phyloP scores from a whole-genome alignment of 2,797 vertebrate species.

The Channa striata region DNA sequence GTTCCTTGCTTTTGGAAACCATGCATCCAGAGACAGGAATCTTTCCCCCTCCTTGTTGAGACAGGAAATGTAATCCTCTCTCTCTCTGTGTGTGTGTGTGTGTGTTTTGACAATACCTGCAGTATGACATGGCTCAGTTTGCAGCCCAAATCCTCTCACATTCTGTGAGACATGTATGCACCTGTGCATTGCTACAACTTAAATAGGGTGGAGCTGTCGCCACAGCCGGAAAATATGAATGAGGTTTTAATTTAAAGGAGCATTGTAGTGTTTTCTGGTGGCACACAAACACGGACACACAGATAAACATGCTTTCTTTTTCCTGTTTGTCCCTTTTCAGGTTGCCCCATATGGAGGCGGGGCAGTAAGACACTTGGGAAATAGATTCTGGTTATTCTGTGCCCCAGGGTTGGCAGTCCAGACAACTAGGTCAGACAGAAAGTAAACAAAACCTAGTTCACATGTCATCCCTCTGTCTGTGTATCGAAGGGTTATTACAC shows the following conservation, averaged over 20 bases:
- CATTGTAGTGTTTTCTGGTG: not conserved
- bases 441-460: constrained; percentile 80
- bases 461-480: constrained; percentile 69
- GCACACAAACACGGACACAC: not conserved
- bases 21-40: constrained; percentile 6
- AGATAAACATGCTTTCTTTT: constrained; percentile 9
- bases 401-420: constrained; percentile 67
- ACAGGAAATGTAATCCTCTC: constrained; percentile 21
- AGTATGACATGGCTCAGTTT: not conserved
- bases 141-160: not conserved
- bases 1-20: constrained; percentile 1
- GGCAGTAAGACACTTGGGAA: constrained; percentile 43
- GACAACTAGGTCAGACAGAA: constrained; percentile 82
- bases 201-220: not conserved
- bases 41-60: constrained; percentile 25
- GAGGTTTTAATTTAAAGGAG: constrained; percentile 6
- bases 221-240: constrained; percentile 13
- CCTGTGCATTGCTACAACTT: constrained; percentile 21
- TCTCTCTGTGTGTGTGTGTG: constrained; percentile 3
- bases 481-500: constrained; percentile 54
- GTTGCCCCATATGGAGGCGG: constrained; percentile 42
- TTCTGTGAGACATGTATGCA: constrained; percentile 15
- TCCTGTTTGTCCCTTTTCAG: constrained; percentile 56
- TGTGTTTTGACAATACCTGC: not conserved
- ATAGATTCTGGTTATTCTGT: constrained; percentile 70